Evolutionary conservation across 30 jellyfish, hydroid and myxozoan species (phyloP), one percentile per base, ranked within the genome.

Genomic region (Sanderia malayensis): DNA sequence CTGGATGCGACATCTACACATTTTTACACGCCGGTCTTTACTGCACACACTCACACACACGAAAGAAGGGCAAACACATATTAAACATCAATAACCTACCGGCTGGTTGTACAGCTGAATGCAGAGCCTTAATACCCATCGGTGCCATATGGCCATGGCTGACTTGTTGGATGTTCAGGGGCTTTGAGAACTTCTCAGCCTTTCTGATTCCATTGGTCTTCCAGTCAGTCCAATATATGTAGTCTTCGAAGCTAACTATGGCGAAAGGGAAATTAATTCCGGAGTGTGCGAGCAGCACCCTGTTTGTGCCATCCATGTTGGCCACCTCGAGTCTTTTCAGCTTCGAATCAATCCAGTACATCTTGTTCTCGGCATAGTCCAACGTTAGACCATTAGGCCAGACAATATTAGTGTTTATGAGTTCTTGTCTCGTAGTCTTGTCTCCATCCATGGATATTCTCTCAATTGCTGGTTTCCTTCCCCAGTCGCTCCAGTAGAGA

Each of bases 401-500:
- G 8, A 55, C 80, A n/a, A 91, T 83, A 64, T 76, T 71, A 0
- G 34, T 73, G 8, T 82, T 23, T 41, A 91, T 71, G 8, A 91
- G 61, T 44, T 41, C 57, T 31, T 55, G 67, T 37, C 98, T 80
- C 0, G 98, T 91, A 31, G 87, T 30, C 1, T 4, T 13, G 46
- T 82, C 89, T 2, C 98, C 98, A 44, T 91, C 98, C 96, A 91
- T 84, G 31, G 96, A 79, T 11, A 91, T 91, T 64, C 92, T 79
- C 71, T 83, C 96, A 26, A 91, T 91, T 9, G 81, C 96, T 1
- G 98, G 83, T 21, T 57, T 41, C 33, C 44, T 61, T 37, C 98
- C 98, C 98, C 98, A 91, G 72, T 91, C 98, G 49, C 87, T 74
- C 98, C 98, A 91, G 81, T 83, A 91, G 6, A 91, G 61, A 57